These are phyloP conservation scores for Athetis lepigone DNA, from an alignment of 2,888 invertebrate species.

Conservation along the genomic window DNA sequence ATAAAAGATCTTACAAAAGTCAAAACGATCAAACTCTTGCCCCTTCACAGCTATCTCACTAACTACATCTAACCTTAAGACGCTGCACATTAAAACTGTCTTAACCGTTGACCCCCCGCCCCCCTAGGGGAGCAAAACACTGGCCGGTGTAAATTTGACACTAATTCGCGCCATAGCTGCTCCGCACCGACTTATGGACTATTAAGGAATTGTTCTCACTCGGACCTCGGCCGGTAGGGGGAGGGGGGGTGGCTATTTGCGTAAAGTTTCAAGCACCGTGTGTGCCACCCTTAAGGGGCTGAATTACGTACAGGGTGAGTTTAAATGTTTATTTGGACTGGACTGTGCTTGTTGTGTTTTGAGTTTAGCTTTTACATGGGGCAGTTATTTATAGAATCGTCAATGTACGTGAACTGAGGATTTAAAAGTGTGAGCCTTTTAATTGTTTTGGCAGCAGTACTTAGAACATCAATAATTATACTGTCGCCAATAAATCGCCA, in stretches of 20 bases:
- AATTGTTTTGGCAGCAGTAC: no score
- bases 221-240: slow-evolving; percentile 67
- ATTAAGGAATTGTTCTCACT: slow-evolving; percentile 88
- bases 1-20: background rate
- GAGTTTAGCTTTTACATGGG: slow-evolving; percentile 24
- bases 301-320: slow-evolving; percentile 74
- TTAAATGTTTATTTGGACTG: slow-evolving; percentile 41
- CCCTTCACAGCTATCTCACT: background rate
- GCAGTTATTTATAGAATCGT: slow-evolving; percentile 4
- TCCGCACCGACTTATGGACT: slow-evolving; percentile 85
- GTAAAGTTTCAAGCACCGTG: slow-evolving; percentile 81
- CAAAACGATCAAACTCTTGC: no score
- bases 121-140: slow-evolving; percentile 39
- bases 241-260: slow-evolving; percentile 74
- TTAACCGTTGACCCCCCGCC: slow-evolving; percentile 29
- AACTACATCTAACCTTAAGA: slow-evolving; percentile 35
- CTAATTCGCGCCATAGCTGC: slow-evolving; percentile 81
- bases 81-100: slow-evolving; percentile 48
- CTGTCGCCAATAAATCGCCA: no score
- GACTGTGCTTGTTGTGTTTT: slow-evolving; percentile 22
- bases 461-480: no score
- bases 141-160: slow-evolving; percentile 76
- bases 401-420: background rate
- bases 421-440: background rate
- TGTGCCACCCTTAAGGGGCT: slow-evolving; percentile 74